A percentile compares a stretch with the other conserved stretches of the same genome.
Evolutionary conservation across 2,113 vertebrate species (phyloP).

Genomic region (Isurus oxyrinchus): DNA sequence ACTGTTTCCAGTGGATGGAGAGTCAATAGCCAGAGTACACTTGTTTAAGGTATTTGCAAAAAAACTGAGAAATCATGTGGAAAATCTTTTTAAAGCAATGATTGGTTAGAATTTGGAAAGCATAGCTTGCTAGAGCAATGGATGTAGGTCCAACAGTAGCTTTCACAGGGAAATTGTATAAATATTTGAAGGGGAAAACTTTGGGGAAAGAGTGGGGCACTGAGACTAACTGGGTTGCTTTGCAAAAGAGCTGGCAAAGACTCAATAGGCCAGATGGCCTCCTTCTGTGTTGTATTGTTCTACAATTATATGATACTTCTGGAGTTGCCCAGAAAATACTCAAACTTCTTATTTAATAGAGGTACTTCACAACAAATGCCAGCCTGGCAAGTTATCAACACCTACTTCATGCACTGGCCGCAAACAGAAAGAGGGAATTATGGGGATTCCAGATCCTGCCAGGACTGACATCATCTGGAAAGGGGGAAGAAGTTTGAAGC

Average conservation of each 20-base stretch:
- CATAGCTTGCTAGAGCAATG: not conserved
- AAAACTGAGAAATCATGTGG: not conserved
- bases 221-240: not conserved
- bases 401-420: not conserved
- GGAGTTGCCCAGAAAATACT: not conserved
- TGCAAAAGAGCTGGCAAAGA: not conserved
- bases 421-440: not conserved
- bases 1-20: not conserved
- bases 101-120: not conserved
- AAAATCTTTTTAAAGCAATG: not conserved
- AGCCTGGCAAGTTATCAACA: not conserved
- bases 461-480: not conserved
- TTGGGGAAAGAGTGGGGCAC: not conserved
- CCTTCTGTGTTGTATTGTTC: not conserved
- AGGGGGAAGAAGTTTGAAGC: not conserved
- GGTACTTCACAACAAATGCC: not conserved
- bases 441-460: not conserved
- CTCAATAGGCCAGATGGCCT: not conserved
- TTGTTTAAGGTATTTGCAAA: not conserved
- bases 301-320: not conserved
- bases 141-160: not conserved
- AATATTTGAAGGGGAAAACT: not conserved
- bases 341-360: not conserved
- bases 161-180: not conserved
- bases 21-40: not conserved